Conservation (phyloP, 2,797 vertebrate genomes). For the Hoplostethus mediterraneus region DNA sequence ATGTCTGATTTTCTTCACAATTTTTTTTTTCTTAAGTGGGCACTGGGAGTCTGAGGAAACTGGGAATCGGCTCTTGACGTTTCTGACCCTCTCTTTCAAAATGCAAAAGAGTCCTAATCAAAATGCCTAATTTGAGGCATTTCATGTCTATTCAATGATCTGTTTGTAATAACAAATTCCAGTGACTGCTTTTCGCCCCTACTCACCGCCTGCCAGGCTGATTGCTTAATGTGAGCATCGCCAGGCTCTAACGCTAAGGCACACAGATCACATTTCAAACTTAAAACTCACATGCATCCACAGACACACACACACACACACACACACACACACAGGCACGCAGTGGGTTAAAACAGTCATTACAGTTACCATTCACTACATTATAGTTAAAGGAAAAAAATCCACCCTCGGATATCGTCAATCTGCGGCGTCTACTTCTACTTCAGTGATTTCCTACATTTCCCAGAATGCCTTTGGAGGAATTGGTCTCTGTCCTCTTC, state of each 20-base stretch:
- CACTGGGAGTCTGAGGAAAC: neutral
- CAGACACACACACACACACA: neutral
- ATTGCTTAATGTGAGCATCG: conserved; percentile 14
- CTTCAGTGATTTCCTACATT: too few species aligned
- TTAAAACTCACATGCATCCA: neutral
- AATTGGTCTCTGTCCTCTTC: too few species aligned
- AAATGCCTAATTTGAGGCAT: neutral
- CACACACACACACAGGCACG: conserved; percentile 4
- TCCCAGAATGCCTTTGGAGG: too few species aligned
- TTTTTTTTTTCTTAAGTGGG: neutral
- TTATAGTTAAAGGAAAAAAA: too few species aligned
- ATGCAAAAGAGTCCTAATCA: neutral
- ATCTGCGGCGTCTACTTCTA: too few species aligned
- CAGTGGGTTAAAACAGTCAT: neutral
- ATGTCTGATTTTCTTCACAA: conserved; percentile 21
- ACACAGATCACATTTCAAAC: neutral
- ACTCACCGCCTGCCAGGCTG: neutral
- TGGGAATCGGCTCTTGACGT: neutral
- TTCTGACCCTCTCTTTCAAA: conserved; percentile 2
- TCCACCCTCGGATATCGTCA: too few species aligned
- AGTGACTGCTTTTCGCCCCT: too few species aligned
- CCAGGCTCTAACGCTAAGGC: conserved; percentile 18
- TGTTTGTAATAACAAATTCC: neutral
- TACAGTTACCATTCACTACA: neutral
- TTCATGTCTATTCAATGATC: neutral